Base-by-base conservation (phyloP, 2,888 invertebrate genomes). In the Buathra laborator region DNA sequence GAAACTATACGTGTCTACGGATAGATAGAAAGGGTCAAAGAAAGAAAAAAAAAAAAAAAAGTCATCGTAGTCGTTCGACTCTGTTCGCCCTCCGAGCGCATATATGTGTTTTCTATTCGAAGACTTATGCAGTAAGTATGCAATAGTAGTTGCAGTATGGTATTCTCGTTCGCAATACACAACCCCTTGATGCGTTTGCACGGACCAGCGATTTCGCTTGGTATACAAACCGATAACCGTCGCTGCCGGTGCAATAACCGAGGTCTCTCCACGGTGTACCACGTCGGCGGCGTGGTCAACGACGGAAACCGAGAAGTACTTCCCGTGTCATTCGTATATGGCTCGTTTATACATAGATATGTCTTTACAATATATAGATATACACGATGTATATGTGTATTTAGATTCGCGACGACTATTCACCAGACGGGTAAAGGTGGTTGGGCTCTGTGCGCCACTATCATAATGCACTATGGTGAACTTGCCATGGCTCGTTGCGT, bases 401-500 rank as follows among this genome's bases (percentile, higher is more conserved):
- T 19, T 43, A 44, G 24, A 72, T 72, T 72, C 12, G 19, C 44
- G 43, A 44, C 59, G 59, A n/a, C 46, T 19, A 44, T 72, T 72
- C 72, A 44, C 71, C 44, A 43, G 44, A 44, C 56, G 19, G 72
- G 16, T 12, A 1, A 19, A 32, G 10, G 4, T 16, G 32, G 44
- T 16, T 2, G 12, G 44, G 3, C 44, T n/a, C 44, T 70, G 59
- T 29, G 29, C 37, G 29, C n/a, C 16, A 16, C 67, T 43, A 44
- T 62, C 72, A 44, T 72, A 77, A 82, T 82, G 53, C 72, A 72
- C 48, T 59, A 44, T 72, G 56, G 53, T 71, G 76, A 51, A 71
- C 51, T 43, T 66, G 44, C 56, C 19, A 53, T 76, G 67, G 74
- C 59, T 64, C 74, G 74, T 74, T 78, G 74, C 74, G 74, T 75